These are phyloP conservation scores for Lasioglossum pauxillum DNA, from an alignment of 2,888 invertebrate species.

Conservation along the genomic window DNA sequence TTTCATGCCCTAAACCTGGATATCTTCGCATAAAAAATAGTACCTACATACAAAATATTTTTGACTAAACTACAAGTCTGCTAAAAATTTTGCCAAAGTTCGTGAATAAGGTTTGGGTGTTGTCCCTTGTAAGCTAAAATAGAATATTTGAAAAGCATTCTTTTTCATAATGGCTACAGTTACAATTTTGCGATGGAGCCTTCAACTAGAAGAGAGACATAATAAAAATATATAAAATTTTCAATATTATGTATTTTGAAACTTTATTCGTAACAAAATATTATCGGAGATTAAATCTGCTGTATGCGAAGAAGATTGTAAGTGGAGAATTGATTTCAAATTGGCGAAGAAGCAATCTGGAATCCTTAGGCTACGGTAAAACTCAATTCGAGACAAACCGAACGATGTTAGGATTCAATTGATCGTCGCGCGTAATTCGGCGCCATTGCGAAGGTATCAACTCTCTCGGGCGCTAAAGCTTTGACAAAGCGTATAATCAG, in stretches of 20 bases:
- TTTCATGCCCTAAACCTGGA: too few relatives aligned
- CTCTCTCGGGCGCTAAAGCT: slow-evolving; percentile 47
- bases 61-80: too few relatives aligned
- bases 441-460: slow-evolving; percentile 33
- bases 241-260: not conserved
- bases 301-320: not conserved
- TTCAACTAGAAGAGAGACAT: not conserved
- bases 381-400: slow-evolving; percentile 15
- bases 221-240: not conserved
- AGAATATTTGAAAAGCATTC: too few relatives aligned
- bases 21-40: too few relatives aligned
- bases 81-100: too few relatives aligned
- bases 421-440: slow-evolving; percentile 41
- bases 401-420: slow-evolving; percentile 34
- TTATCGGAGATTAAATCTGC: not conserved
- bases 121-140: too few relatives aligned
- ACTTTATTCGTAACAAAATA: not conserved
- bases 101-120: too few relatives aligned
- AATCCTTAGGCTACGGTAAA: slow-evolving; percentile 1
- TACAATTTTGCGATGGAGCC: not conserved
- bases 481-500: slow-evolving; percentile 53
- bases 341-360: not conserved
- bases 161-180: too few relatives aligned
- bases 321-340: not conserved
- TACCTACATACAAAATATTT: too few relatives aligned